Evolutionary conservation across 2,888 invertebrate genomes (phyloP), one percentile per base, ranked within the genome.

Genomic region (Liopterus haemorrhoidalis): DNA sequence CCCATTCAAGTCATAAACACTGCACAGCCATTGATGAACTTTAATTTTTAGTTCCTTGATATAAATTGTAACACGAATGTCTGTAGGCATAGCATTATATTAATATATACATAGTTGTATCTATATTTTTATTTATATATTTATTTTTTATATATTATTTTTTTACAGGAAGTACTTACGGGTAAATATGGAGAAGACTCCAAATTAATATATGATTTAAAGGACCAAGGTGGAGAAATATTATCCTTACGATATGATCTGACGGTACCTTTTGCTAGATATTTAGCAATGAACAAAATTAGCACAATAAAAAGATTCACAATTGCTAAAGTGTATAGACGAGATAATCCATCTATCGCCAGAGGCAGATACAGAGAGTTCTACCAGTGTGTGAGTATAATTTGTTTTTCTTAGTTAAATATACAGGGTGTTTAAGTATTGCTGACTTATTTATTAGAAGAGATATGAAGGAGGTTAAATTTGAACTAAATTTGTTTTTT

Each of bases 121-220:
- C 15, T 44, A 30, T 31, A 4, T 19, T 15, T 37, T 14, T n/a
- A 9, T n/a, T 4, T 37, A 12, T 20, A 20, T 2, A 2, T 8
- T 6, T 18, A 19, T 28, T 22, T 25, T 22, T 37, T 9, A 28
- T 21, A 16, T 28, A 30, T n/a, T 38, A 37, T 32, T 43, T 38
- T 49, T 46, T 66, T 62, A 6, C 65, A 94, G 90, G 95, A 97
- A 69, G 93, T 96, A 3, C 72, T 99, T 38, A 95, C 94, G 14
- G 99, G 96, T 33, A 99, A 99, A 71, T 99, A 99, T 72, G 99
- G 99, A 1, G 99, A 99, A 71, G 99, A 99, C 67, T 92, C 96
- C 0, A 99, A 99, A 66, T 73, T 99, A 6, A 99, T 99, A 48
- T 99, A 97, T 67, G 97, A 99, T 68, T 73, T 99, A 31, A 91